A percentile compares a stretch with the other conserved stretches of the same genome.
Evolutionary conservation across 2,888 invertebrate species (phyloP).

Genomic region (Pammene aurita): DNA sequence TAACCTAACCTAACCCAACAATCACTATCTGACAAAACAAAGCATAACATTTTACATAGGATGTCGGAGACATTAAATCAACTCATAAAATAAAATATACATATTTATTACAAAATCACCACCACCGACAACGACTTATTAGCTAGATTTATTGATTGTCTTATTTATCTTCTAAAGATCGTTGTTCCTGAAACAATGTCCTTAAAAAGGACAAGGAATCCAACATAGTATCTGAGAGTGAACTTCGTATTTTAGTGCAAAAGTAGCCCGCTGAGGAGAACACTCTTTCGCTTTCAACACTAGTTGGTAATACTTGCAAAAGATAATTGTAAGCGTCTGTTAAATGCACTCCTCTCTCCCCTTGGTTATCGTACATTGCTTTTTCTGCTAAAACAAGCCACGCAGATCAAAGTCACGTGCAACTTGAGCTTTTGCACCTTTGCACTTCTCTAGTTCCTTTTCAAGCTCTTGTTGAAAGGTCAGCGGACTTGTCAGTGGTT

Average conservation of each 20-base stretch:
- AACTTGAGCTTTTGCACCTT: neutral
- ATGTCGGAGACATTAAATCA: too few species aligned
- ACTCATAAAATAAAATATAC: too few species aligned
- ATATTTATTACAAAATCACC: too few species aligned
- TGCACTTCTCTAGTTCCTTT: neutral
- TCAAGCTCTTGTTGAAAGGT: conserved; percentile 15
- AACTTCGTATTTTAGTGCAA: neutral
- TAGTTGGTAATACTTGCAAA: neutral
- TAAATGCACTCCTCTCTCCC: neutral
- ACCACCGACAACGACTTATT: too few species aligned
- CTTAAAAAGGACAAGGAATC: neutral
- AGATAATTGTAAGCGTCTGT: conserved; percentile 1
- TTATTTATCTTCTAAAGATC: neutral
- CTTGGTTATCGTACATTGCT: neutral
- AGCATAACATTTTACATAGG: too few species aligned
- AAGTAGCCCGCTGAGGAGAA: conserved; percentile 1
- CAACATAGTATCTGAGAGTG: neutral
- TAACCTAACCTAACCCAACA: too few species aligned
- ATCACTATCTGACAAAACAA: too few species aligned
- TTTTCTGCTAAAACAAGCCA: conserved; percentile 3
- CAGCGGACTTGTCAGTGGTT: neutral
- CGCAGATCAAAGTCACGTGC: neutral
- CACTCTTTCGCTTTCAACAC: neutral
- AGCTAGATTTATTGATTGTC: too few species aligned
- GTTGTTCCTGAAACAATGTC: neutral